Base-by-base conservation (phyloP, 2,113 vertebrate genomes). In the Bos indicus region DNA sequence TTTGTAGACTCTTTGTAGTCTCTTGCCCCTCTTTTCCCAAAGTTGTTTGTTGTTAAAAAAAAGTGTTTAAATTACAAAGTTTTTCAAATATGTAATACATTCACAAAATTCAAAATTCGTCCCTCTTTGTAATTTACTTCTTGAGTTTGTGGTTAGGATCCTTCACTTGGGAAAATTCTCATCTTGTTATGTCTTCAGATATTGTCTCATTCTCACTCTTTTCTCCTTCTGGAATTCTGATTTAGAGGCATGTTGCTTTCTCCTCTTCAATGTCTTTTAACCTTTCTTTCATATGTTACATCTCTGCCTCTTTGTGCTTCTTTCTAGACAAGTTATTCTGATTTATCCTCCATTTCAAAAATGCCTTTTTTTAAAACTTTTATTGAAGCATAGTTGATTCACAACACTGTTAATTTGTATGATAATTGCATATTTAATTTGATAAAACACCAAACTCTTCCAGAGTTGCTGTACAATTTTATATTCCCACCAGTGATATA, bases 211-310 rank as follows among this genome's bases (percentile, higher is more conserved):
- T 85, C 11, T 82, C 12, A 33, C 7, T 52, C 28, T 9, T n/a
- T 87, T 89, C 43, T 92, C 74, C 21, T 40, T 51, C 67, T 95
- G 95, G 36, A 86, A 90, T 28, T 92, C 33, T 95, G 48, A 36
- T 89, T 67, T 57, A 96, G 30, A 88, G 36, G 54, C 57, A 62
- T 57, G 33, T 40, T 87, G 62, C 25, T 33, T 97, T 93, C 36
- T 86, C 33, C 59, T 51, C 25, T 23, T 84, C 14, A 52, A 59
- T n/a, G 48, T 21, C 56, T 82, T 91, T 60, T 84, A 85, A 67
- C 2, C 67, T 80, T 90, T 93, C 52, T 85, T 78, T 80, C 5
- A 48, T 88, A 51, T 86, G 88, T 92, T 96, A 82, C 43, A 13
- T 62, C 28, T 93, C 26, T 89, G 56, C 5, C 56, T 91, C 28